Evolutionary conservation across 2,888 invertebrate species (phyloP), one percentile per base, ranked within the genome.

Genomic region (Polydrusus tereticollis): DNA sequence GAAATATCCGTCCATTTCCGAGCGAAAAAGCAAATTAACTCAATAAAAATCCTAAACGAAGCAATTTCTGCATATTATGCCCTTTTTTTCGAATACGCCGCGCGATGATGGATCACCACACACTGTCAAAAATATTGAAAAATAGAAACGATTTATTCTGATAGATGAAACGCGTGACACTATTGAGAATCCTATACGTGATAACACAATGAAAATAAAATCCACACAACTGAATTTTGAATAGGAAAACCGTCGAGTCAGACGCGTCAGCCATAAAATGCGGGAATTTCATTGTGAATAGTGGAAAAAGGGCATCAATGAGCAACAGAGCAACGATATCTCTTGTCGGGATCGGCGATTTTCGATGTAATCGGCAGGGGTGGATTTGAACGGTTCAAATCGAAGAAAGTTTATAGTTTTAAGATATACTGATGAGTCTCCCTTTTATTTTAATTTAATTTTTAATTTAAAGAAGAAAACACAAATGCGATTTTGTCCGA

Each of bases 171-270:
- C 68, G 68, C 72, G 72, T 64, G 66, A 72, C 68, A 69, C 68
- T 72, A 73, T 73, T 69, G 59, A 69, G 47, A 55, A 65, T 65
- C 57, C 69, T 60, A n/a, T n/a, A 73, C 73, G 73, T 69, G 73
- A 73, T 73, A 59, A 64, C 66, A 73, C 73, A 73, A 73, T 73
- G 73, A 68, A 73, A 73, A 73, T 69, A 69, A 69, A 73, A 69
- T 66, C 66, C 73, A 60, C 60, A 69, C 74, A 65, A 73, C 69
- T 70, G 67, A 74, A 73, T 73, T 78, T 76, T 77, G 72, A 75
- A 77, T 76, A 74, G 76, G 74, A 76, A 78, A 76, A 74, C 69
- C 76, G 78, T 74, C 75, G 76, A 77, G 78, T 78, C 78, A 78
- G 76, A 52, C 68, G 76, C 75, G 76, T 75, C 69, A n/a, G 41